Percentiles rank a stretch among this genome's conserved stretches.
Conservation (phyloP, 2,113 vertebrate genomes). For the Galbula dea region DNA sequence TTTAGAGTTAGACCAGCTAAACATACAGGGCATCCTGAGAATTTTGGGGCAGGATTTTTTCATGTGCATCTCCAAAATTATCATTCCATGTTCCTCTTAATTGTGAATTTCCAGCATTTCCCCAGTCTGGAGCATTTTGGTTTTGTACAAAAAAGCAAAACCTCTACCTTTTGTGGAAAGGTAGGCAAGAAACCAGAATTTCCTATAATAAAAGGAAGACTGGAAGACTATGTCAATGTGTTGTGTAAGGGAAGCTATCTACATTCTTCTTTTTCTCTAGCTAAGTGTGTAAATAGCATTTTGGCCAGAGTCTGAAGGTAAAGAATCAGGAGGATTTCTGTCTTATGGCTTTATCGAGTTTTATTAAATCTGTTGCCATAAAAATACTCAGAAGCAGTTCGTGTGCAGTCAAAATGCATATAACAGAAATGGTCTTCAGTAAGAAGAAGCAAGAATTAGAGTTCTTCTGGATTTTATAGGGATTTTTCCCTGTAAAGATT, state of each 20-base stretch:
- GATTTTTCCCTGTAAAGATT: background rate
- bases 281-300: background rate
- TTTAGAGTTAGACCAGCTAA: background rate
- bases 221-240: background rate
- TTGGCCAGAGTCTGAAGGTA: background rate
- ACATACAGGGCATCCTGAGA: background rate
- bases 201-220: background rate
- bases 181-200: background rate
- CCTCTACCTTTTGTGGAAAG: background rate
- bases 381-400: background rate
- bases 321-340: background rate
- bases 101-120: background rate
- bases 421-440: background rate
- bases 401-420: background rate
- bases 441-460: background rate
- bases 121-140: background rate
- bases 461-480: background rate
- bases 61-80: background rate
- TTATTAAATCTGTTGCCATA: background rate
- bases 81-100: rapidly evolving
- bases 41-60: background rate
- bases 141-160: background rate
- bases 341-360: background rate
- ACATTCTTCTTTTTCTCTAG: background rate
- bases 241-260: background rate